Percentiles rank a stretch among this genome's conserved stretches.
phyloP scores from a whole-genome alignment of 92 coral and sea anemone species.

The Epizoanthus stellaris region DNA sequence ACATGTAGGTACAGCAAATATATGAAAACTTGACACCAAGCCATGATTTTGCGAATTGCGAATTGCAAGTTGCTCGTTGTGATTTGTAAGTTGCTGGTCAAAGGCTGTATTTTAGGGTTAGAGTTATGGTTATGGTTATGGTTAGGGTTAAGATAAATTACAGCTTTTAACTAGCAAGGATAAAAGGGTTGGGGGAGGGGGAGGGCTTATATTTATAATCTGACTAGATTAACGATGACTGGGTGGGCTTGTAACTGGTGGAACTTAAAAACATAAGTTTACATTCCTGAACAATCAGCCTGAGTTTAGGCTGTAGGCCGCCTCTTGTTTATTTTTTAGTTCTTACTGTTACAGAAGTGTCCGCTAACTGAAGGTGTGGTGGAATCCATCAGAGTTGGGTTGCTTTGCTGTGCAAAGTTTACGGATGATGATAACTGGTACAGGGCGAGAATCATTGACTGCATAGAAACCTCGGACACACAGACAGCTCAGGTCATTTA shows the following conservation, averaged over 20 bases:
- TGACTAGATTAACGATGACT: too few relatives aligned
- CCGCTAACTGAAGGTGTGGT: slow-evolving; percentile 42
- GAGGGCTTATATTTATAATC: too few relatives aligned
- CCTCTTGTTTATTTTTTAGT: not conserved
- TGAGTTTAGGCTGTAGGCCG: too few relatives aligned
- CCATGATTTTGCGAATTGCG: not conserved
- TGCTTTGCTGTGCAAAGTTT: slow-evolving; percentile 89
- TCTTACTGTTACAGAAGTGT: slow-evolving; percentile 27
- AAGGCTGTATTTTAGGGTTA: not conserved
- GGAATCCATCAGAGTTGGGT: slow-evolving; percentile 55
- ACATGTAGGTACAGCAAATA: too few relatives aligned
- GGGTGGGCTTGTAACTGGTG: too few relatives aligned
- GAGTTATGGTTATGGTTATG: not conserved
- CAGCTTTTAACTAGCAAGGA: too few relatives aligned
- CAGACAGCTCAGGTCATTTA: slow-evolving; percentile 69
- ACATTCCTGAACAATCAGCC: too few relatives aligned
- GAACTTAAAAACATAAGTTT: too few relatives aligned
- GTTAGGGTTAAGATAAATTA: too few relatives aligned
- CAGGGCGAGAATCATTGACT: slow-evolving; percentile 70
- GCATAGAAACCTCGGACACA: slow-evolving; percentile 42
- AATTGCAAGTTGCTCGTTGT: too few relatives aligned
- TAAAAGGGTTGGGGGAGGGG: too few relatives aligned
- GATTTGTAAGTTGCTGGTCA: not conserved
- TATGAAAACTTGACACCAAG: too few relatives aligned
- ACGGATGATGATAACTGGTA: slow-evolving; percentile 81